Evolutionary conservation across 2,888 invertebrate species (phyloP).

Genomic region (Campaea margaritaria): DNA sequence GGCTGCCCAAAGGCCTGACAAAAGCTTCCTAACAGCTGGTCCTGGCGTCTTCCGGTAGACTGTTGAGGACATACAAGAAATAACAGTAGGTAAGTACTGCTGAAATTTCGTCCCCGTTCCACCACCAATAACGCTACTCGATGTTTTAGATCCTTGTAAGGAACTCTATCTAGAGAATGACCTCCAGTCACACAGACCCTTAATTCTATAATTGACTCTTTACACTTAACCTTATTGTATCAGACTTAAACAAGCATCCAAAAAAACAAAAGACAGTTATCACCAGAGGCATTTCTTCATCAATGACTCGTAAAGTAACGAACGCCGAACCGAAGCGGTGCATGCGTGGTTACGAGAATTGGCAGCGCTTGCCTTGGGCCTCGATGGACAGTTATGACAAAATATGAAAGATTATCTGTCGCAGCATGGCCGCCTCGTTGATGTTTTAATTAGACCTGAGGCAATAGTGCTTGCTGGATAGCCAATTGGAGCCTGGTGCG

Average conservation of each 20-base stretch:
- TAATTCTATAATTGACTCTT: too few species aligned
- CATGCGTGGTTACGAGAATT: conserved; percentile 5
- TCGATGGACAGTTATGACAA: conserved; percentile 75
- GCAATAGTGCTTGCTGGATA: conserved; percentile 72
- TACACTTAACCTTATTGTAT: too few species aligned
- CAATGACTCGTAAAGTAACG: conserved; percentile 13
- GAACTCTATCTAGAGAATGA: too few species aligned
- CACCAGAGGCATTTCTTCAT: conserved; percentile 8
- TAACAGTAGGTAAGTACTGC: too few species aligned
- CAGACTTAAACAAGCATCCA: background rate
- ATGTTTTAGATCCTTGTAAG: too few species aligned
- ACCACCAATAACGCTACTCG: too few species aligned
- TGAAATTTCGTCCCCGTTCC: too few species aligned
- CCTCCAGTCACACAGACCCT: background rate
- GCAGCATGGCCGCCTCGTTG: conserved; percentile 65
- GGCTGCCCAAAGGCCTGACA: too few species aligned
- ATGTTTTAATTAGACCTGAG: conserved; percentile 83
- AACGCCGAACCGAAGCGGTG: conserved; percentile 10
- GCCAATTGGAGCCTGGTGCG: conserved; percentile 60
- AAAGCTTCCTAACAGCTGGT: too few species aligned
- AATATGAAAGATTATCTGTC: conserved; percentile 81
- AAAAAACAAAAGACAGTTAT: conserved; percentile 2
- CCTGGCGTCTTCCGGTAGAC: too few species aligned
- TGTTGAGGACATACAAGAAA: too few species aligned
- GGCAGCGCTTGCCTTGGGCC: conserved; percentile 49